Percentiles rank a stretch among this genome's conserved stretches.
phyloP scores from a whole-genome alignment of 2,797 vertebrate genomes.

The Betta splendens region DNA sequence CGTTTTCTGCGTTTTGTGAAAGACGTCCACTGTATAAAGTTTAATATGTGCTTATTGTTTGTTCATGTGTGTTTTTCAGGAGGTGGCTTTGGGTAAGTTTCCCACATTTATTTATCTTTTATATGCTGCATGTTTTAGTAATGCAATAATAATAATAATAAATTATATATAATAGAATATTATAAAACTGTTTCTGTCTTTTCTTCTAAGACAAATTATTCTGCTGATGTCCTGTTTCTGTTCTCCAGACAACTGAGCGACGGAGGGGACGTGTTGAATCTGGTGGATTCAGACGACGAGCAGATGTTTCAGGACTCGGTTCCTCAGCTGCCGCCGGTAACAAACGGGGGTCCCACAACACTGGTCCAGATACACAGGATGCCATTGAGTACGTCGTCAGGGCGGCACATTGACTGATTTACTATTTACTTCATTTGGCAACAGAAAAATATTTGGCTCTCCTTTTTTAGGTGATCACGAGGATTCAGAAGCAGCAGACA shows the following conservation, averaged over 20 bases:
- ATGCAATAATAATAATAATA: too few relatives aligned
- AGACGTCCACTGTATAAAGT: too few relatives aligned
- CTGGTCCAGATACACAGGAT: slow-evolving; percentile 80
- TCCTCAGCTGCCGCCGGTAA: slow-evolving; percentile 71
- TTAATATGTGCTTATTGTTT: slow-evolving; percentile 13
- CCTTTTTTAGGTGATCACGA: slow-evolving; percentile 63
- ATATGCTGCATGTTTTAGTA: neutral
- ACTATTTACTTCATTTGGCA: neutral
- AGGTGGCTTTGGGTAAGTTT: slow-evolving; percentile 74
- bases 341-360: slow-evolving; percentile 71
- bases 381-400: slow-evolving; percentile 68
- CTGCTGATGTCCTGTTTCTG: neutral
- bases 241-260: slow-evolving; percentile 63
- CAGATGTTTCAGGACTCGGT: slow-evolving; percentile 73
- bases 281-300: slow-evolving; percentile 93
- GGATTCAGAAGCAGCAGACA: slow-evolving; percentile 45
- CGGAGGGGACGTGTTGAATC: slow-evolving; percentile 82
- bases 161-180: too few relatives aligned
- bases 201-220: too few relatives aligned
- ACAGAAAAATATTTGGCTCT: neutral
- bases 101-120: slow-evolving; percentile 3
- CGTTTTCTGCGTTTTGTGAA: too few relatives aligned
- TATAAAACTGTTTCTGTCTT: too few relatives aligned
- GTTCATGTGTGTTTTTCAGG: slow-evolving; percentile 60
- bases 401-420: fast-evolving